Conservation (phyloP, 2,797 vertebrate species). For the Brotula barbata region DNA sequence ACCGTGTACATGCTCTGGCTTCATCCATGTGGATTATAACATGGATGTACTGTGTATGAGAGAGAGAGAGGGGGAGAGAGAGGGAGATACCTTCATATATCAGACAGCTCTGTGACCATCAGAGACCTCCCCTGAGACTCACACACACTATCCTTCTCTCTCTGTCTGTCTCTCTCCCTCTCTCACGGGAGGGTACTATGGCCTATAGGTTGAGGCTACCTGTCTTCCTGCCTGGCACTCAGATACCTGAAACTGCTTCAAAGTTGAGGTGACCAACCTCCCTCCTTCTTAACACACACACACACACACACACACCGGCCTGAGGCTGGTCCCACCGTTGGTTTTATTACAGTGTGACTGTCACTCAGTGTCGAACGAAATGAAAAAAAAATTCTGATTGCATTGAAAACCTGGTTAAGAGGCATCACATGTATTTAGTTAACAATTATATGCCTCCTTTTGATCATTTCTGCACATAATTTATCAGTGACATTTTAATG, state of each 20-base stretch:
- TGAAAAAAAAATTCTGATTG: not conserved
- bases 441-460: too few relatives aligned
- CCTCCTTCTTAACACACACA: slow-evolving; percentile 6
- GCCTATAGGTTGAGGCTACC: slow-evolving; percentile 69
- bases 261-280: slow-evolving; percentile 78
- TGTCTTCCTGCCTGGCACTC: slow-evolving; percentile 66
- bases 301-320: slow-evolving; percentile 25
- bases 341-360: slow-evolving; percentile 41
- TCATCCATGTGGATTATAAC: too few relatives aligned
- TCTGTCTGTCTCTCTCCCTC: too few relatives aligned
- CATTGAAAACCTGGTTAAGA: too few relatives aligned
- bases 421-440: too few relatives aligned
- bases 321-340: slow-evolving; percentile 31
- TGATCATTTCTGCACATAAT: too few relatives aligned
- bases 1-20: too few relatives aligned
- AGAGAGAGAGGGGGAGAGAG: slow-evolving; percentile 2
- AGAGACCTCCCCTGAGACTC: slow-evolving; percentile 34
- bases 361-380: slow-evolving; percentile 33
- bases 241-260: slow-evolving; percentile 97
- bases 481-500: too few relatives aligned
- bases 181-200: slow-evolving; percentile 29
- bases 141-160: too few relatives aligned
- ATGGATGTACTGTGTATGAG: too few relatives aligned
- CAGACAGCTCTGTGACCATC: slow-evolving; percentile 33
- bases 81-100: slow-evolving; percentile 24